A percentile compares a stretch with the other conserved stretches of the same genome.
Evolutionary conservation across 2,113 vertebrate species (phyloP).

Genomic region (Hylia prasina): DNA sequence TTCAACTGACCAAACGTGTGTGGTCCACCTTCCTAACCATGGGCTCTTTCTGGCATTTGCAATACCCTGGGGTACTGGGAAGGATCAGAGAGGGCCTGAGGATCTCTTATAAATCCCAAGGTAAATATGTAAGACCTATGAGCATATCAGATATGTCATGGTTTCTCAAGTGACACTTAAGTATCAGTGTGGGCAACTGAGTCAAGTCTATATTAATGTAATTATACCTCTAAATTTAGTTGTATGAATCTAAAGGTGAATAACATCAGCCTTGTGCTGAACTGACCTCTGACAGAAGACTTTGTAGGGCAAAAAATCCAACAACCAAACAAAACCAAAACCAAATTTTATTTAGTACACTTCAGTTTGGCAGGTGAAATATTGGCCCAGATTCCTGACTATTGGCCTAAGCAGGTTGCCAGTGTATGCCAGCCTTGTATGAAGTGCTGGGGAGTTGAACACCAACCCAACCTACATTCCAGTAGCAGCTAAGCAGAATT

Average conservation of each 20-base stretch:
- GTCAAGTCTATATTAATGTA: not conserved
- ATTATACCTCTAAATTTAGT: not conserved
- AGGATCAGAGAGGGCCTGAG: not conserved
- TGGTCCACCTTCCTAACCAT: not conserved
- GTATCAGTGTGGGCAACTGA: not conserved
- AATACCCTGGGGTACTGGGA: accelerated
- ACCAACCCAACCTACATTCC: constrained; percentile 16
- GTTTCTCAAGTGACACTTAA: not conserved
- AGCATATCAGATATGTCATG: not conserved
- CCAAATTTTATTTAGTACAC: not conserved
- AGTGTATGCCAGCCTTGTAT: not conserved
- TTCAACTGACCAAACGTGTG: not conserved
- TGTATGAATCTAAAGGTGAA: not conserved
- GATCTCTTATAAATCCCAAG: not conserved
- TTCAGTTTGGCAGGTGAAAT: not conserved
- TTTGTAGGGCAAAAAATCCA: not conserved
- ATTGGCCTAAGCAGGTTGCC: not conserved
- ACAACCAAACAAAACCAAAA: not conserved
- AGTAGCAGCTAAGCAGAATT: not conserved
- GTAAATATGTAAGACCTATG: not conserved
- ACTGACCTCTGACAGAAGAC: not conserved
- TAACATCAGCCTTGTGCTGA: not conserved
- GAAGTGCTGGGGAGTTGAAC: not conserved
- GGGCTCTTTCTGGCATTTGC: not conserved
- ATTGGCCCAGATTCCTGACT: not conserved